Percentiles rank a stretch among this genome's conserved stretches.
These are phyloP conservation scores for Rhinopithecus roxellana DNA, from an alignment of 2,113 vertebrate genomes.

Conservation along the genomic window DNA sequence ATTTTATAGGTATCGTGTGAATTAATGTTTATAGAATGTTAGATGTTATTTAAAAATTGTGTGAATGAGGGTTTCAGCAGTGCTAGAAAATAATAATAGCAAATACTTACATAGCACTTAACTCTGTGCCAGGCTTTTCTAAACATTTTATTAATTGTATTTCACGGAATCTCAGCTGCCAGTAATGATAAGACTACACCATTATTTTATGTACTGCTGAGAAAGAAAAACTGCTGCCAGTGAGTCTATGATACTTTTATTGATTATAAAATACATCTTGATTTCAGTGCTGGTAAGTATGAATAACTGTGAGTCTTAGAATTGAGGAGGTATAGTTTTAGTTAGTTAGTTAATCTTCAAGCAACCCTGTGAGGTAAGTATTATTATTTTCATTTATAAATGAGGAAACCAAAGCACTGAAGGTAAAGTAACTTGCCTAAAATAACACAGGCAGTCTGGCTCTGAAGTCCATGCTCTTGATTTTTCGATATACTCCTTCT, in stretches of 20 bases:
- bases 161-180: background rate
- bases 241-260: conserved; percentile 32
- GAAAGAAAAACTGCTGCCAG: conserved; percentile 19
- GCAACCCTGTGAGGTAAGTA: background rate
- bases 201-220: conserved; percentile 10
- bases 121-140: background rate
- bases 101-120: background rate
- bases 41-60: background rate
- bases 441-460: background rate
- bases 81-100: background rate
- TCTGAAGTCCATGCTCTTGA: background rate
- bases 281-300: conserved; percentile 17
- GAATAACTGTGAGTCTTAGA: background rate
- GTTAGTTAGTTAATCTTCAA: background rate
- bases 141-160: background rate
- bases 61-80: background rate
- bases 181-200: background rate
- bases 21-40: no score
- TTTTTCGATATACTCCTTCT: background rate
- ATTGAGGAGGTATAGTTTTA: background rate
- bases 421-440: background rate
- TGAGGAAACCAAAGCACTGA: background rate
- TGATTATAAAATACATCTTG: conserved; percentile 27
- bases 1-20: no score
- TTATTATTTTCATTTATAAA: background rate